Evolutionary conservation across 2,888 invertebrate genomes (phyloP), one percentile per base, ranked within the genome.

Genomic region (Synanthedon tipuliformis): DNA sequence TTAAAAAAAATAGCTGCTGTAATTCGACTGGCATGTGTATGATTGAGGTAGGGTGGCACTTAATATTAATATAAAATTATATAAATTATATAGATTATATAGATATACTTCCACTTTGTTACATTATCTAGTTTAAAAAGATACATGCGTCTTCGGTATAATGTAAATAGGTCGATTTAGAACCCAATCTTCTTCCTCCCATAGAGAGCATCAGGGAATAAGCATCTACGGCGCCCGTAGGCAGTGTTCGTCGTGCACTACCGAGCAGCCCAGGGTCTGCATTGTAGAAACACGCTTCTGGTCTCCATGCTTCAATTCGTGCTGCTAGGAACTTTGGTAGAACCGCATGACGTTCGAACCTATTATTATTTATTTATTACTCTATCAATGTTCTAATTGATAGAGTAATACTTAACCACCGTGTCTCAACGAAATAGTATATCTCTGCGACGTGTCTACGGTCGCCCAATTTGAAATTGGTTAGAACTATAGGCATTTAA

Each of bases 81-180:
- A 16, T 16, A 16, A 49, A 16, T 18, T 3, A 18, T n/a, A 49
- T 18, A 49, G 3, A 8, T 51, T 10, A 10, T 34, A 2, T 40
- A 41, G 40, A 13, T 3, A 16, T 16, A 16, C 16, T 16, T 2
- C n/a, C n/a, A n/a, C n/a, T 18, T 27, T 27, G 5, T 34, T 8
- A 27, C 27, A 8, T 34, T 34, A 34, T 7, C 8, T 34, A 34
- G 8, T 34, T 49, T 3, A 50, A 73, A 83, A 94, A 94, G 95
- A 95, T 95, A 98, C 98, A 98, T 62, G 94, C 93, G 65, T 97
- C 97, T 88, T 98, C 97, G 45, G 95, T 97, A 74, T 98, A 98
- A 40, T 95, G 93, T 54, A 95, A 89, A 55, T 93, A 88, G 1
- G 91, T 91, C 52, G 93, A 89, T 3, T 91, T 89, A 50, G 91